Evolutionary conservation across 2,888 invertebrate genomes (phyloP).

Genomic region (Saturnia pavonia): DNA sequence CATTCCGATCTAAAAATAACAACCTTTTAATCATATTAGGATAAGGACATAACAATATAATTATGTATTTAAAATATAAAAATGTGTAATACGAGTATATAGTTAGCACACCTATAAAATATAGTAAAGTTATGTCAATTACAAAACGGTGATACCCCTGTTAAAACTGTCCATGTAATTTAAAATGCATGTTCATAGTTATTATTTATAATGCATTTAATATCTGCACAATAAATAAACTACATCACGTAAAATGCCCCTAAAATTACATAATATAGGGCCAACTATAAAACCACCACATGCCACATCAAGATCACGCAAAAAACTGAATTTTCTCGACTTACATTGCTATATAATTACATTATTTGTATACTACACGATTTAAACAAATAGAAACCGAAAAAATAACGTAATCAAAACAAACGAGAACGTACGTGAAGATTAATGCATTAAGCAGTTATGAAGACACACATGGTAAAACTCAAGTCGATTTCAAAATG

Average conservation of each 20-base stretch:
- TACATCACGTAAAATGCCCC: too few relatives aligned
- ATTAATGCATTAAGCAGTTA: slow-evolving; percentile 4
- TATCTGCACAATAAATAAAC: too few relatives aligned
- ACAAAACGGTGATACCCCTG: too few relatives aligned
- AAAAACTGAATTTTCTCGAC: background rate
- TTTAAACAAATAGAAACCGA: background rate
- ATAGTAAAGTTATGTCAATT: too few relatives aligned
- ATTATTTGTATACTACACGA: background rate
- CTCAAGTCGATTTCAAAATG: slow-evolving; percentile 4
- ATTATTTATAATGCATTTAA: too few relatives aligned
- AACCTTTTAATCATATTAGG: background rate
- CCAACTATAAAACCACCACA: too few relatives aligned
- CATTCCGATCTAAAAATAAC: background rate
- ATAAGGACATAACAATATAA: background rate
- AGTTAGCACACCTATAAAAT: too few relatives aligned
- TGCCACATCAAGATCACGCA: too few relatives aligned
- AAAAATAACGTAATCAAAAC: background rate
- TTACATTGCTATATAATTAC: background rate
- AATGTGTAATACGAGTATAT: too few relatives aligned
- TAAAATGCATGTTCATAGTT: too few relatives aligned
- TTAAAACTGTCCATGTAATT: too few relatives aligned
- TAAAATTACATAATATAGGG: too few relatives aligned
- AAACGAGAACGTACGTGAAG: background rate
- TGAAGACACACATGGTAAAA: slow-evolving; percentile 4
- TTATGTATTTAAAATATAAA: background rate